These are phyloP conservation scores for Lepeophtheirus salmonis DNA, from an alignment of 1,140 invertebrate species.

Conservation along the genomic window DNA sequence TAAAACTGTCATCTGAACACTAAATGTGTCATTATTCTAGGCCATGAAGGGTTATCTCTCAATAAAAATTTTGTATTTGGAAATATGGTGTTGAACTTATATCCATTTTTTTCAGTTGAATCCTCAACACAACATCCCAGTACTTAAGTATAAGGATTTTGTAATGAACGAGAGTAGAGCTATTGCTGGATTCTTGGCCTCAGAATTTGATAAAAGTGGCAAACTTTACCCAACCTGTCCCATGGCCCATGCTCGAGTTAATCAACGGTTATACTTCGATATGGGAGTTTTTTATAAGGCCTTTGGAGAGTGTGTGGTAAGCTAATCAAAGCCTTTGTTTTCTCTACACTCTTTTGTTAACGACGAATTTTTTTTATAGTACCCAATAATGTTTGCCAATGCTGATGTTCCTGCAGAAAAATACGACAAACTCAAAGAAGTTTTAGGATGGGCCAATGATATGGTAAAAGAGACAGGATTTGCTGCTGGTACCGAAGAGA, in stretches of 20 bases:
- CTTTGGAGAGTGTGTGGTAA: neutral
- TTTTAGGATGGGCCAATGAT: slow-evolving; percentile 1
- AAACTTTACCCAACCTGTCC: neutral
- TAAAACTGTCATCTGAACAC: neutral
- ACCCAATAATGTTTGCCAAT: slow-evolving; percentile 2
- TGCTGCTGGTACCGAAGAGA: neutral
- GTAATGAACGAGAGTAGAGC: neutral
- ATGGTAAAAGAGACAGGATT: too few species aligned
- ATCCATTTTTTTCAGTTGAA: too few species aligned
- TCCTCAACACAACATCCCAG: too few species aligned
- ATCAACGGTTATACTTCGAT: neutral
- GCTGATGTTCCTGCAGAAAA: neutral
- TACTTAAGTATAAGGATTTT: neutral
- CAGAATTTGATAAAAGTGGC: too few species aligned
- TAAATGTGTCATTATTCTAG: neutral
- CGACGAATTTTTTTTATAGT: neutral
- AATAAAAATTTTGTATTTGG: too few species aligned
- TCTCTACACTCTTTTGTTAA: neutral
- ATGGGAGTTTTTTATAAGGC: neutral
- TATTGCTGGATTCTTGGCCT: too few species aligned
- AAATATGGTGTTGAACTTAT: too few species aligned
- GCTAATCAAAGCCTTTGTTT: too few species aligned
- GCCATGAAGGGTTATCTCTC: too few species aligned
- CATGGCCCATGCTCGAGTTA: neutral
- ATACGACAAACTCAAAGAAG: neutral